phyloP scores from a whole-genome alignment of 2,113 vertebrate genomes.

The Vidua macroura region DNA sequence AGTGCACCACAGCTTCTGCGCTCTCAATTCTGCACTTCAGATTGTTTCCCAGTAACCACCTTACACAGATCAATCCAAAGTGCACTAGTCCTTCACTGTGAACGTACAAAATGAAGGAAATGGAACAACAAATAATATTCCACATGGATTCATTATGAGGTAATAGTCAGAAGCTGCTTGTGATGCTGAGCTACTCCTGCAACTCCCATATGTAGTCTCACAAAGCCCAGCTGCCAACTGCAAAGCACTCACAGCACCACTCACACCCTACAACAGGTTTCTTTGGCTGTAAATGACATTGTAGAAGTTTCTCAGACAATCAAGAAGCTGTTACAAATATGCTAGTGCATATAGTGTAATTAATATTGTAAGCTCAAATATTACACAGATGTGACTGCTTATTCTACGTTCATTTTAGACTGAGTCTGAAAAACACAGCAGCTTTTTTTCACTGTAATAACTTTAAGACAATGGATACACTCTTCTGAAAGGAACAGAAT shows the following conservation, averaged over 20 bases:
- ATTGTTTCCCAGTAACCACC: neutral
- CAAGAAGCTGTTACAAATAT: neutral
- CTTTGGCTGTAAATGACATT: neutral
- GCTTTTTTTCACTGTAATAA: neutral
- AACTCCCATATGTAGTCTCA: neutral
- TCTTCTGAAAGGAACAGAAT: neutral
- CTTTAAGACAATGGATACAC: neutral
- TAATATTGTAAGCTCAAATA: neutral
- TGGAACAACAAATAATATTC: neutral
- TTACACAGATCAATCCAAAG: neutral
- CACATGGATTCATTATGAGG: neutral
- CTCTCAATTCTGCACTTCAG: neutral
- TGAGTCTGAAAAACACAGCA: neutral
- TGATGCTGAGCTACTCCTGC: neutral
- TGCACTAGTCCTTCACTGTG: neutral
- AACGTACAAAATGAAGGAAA: neutral
- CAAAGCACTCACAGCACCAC: neutral
- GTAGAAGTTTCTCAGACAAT: neutral
- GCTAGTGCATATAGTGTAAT: neutral
- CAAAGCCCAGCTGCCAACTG: neutral
- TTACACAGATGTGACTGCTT: neutral
- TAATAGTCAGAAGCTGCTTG: neutral
- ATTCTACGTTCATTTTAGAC: neutral
- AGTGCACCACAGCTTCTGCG: neutral
- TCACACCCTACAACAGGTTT: neutral